These are phyloP conservation scores for Nasonovia ribisnigri DNA, from an alignment of 2,888 invertebrate genomes.

Conservation along the genomic window DNA sequence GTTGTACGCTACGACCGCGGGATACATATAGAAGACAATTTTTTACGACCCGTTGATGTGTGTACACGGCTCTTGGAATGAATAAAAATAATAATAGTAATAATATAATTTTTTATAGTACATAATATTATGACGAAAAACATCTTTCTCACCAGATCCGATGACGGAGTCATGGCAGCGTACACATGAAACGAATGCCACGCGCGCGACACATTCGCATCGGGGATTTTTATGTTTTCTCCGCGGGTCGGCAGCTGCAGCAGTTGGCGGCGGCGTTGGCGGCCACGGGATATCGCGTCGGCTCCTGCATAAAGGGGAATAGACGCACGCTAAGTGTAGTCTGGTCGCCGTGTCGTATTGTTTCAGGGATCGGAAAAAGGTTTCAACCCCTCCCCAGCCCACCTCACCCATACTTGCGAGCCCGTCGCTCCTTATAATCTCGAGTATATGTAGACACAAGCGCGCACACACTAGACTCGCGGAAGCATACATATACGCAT, in stretches of 20 bases:
- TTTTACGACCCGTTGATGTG: slow-evolving; percentile 46
- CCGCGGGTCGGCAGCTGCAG: neutral
- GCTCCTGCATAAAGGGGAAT: neutral
- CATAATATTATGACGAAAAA: neutral
- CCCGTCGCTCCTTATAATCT: neutral
- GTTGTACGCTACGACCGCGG: neutral
- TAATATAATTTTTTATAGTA: too few relatives aligned
- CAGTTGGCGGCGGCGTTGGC: neutral
- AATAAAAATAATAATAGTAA: too few relatives aligned
- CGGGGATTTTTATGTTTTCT: slow-evolving; percentile 31
- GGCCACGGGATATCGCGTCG: slow-evolving; percentile 20
- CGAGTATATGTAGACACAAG: neutral
- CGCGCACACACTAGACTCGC: neutral
- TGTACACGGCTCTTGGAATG: neutral
- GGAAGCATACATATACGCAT: neutral
- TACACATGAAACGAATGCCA: neutral
- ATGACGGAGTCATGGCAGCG: neutral
- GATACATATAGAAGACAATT: neutral
- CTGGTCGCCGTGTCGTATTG: slow-evolving; percentile 4
- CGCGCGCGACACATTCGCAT: neutral
- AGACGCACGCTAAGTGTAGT: neutral
- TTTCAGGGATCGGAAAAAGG: slow-evolving; percentile 31
- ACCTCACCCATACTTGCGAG: neutral
- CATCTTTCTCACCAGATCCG: neutral
- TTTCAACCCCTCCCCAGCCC: neutral